Conservation (phyloP, 2,797 vertebrate genomes). For the Danio aesculapii region DNA sequence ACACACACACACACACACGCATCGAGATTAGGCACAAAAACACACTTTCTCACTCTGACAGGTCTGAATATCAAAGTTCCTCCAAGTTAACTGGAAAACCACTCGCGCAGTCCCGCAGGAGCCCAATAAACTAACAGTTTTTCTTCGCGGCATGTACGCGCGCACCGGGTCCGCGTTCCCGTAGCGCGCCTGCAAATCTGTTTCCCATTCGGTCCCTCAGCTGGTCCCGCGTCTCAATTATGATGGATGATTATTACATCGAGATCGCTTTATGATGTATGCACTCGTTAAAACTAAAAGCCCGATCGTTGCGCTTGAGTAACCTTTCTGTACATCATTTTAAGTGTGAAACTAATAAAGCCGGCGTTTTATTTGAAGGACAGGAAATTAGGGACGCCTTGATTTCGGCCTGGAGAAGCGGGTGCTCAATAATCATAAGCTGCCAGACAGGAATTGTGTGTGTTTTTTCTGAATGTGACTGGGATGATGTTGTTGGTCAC, state of each 20-base stretch:
- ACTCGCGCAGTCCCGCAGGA: background rate
- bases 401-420: slow-evolving; percentile 31
- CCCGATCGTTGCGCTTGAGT: slow-evolving; percentile 67
- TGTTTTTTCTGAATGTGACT: background rate
- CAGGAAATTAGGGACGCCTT: slow-evolving; percentile 62
- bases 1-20: background rate
- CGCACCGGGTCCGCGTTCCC: slow-evolving; percentile 1
- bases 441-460: slow-evolving; percentile 2
- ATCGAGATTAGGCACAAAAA: slow-evolving; percentile 16
- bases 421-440: slow-evolving; percentile 33
- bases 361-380: slow-evolving; percentile 62
- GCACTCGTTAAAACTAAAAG: slow-evolving; percentile 77
- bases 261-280: slow-evolving; percentile 78
- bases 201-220: slow-evolving; percentile 75
- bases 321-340: slow-evolving; percentile 76
- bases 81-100: slow-evolving; percentile 5
- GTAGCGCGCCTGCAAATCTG: slow-evolving; percentile 65
- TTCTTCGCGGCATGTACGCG: slow-evolving; percentile 9
- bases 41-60: slow-evolving; percentile 26
- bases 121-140: slow-evolving; percentile 37
- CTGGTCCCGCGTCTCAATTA: slow-evolving; percentile 72
- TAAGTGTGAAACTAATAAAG: slow-evolving; percentile 76
- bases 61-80: slow-evolving; percentile 30
- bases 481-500: slow-evolving; percentile 12
- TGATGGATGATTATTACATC: slow-evolving; percentile 79